Conservation (phyloP, 2,888 invertebrate species). For the Philereme transversata region DNA sequence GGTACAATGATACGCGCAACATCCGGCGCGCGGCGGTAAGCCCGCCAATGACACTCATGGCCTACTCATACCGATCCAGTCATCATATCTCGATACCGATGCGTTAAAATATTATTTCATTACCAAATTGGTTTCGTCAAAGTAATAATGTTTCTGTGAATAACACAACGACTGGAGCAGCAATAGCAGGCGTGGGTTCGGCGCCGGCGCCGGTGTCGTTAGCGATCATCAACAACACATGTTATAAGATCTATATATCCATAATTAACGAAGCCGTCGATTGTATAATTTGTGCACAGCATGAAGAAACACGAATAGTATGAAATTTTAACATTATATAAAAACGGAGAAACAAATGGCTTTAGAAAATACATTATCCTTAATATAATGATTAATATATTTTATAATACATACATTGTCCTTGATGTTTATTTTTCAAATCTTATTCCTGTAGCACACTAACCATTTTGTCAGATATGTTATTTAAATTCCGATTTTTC, state of each 20-base stretch:
- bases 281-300: conserved; percentile 78
- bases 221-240: conserved; percentile 64
- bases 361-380: conserved; percentile 82
- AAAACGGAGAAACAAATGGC: conserved; percentile 79
- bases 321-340: conserved; percentile 77
- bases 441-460: conserved; percentile 81
- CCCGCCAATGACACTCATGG: conserved; percentile 34
- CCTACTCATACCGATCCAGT: conserved; percentile 26
- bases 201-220: conserved; percentile 36
- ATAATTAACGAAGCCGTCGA: conserved; percentile 66
- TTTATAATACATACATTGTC: conserved; percentile 82
- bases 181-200: conserved; percentile 37
- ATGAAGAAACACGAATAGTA: conserved; percentile 70
- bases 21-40: conserved; percentile 47
- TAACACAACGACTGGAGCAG: conserved; percentile 14
- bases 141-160: background rate
- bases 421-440: conserved; percentile 76
- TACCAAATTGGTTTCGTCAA: conserved; percentile 13
- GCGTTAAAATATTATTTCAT: conserved; percentile 4
- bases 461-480: conserved; percentile 84
- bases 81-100: conserved; percentile 14
- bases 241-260: conserved; percentile 59
- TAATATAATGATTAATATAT: conserved; percentile 80
- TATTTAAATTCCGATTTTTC: conserved; percentile 83
- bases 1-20: conserved; percentile 68